A percentile compares a stretch with the other conserved stretches of the same genome.
These are phyloP conservation scores for Pachypanchax playfairii DNA, from an alignment of 2,113 vertebrate species.

Conservation along the genomic window DNA sequence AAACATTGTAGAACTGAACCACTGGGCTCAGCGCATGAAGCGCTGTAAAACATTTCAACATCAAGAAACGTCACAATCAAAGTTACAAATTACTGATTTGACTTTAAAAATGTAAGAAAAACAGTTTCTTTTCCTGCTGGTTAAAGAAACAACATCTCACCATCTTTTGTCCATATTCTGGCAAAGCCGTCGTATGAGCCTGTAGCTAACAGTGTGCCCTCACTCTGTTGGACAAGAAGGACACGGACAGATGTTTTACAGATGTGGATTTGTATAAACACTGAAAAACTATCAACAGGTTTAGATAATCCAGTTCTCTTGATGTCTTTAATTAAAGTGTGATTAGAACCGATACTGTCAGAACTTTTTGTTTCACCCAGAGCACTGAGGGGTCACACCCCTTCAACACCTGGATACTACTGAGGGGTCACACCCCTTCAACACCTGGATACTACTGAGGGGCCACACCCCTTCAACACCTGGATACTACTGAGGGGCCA, in stretches of 20 bases:
- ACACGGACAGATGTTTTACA: not conserved
- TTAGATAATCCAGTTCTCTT: too few relatives aligned
- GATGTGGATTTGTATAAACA: too few relatives aligned
- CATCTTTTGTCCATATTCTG: slow-evolving; percentile 99
- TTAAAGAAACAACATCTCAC: slow-evolving; percentile 71
- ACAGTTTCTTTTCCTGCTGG: not conserved
- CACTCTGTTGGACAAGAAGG: slow-evolving; percentile 84
- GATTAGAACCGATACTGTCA: too few relatives aligned
- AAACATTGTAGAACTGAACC: slow-evolving; percentile 13
- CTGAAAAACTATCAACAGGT: too few relatives aligned
- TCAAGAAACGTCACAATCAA: not conserved
- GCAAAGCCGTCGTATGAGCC: slow-evolving; percentile 98
- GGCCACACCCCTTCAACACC: too few relatives aligned
- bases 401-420: too few relatives aligned
- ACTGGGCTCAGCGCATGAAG: not conserved
- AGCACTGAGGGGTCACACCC: too few relatives aligned
- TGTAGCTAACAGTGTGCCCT: slow-evolving; percentile 97
- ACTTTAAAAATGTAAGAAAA: not conserved
- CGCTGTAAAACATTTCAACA: not conserved
- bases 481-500: too few relatives aligned
- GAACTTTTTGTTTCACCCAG: too few relatives aligned
- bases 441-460: too few relatives aligned
- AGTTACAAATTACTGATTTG: not conserved
- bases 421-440: too few relatives aligned
- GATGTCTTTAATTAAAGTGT: too few relatives aligned